Conservation (phyloP, 2,888 invertebrate genomes). For the Phlogophora meticulosa region DNA sequence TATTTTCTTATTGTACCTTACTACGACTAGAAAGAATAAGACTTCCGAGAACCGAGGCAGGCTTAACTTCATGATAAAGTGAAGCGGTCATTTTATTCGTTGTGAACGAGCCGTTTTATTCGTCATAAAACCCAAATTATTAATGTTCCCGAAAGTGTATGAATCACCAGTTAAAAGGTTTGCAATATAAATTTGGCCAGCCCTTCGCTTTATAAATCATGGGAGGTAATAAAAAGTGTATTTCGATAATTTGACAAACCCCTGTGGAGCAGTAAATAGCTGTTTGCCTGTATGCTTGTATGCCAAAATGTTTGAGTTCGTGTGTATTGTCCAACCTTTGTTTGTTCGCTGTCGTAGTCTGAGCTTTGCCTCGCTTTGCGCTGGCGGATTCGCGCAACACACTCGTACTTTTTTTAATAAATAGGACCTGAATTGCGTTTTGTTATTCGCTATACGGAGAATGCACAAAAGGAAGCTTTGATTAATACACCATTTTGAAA, state of each 20-base stretch:
- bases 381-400: slow-evolving; percentile 9
- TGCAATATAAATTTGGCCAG: slow-evolving; percentile 55
- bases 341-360: slow-evolving; percentile 33
- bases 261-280: slow-evolving; percentile 56
- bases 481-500: slow-evolving; percentile 23
- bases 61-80: slow-evolving; percentile 45
- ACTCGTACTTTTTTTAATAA: slow-evolving; percentile 21
- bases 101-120: slow-evolving; percentile 53
- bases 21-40: slow-evolving; percentile 49
- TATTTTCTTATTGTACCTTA: slow-evolving; percentile 58
- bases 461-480: slow-evolving; percentile 12
- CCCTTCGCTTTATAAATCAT: slow-evolving; percentile 57
- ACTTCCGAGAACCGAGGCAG: slow-evolving; percentile 37
- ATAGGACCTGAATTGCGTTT: slow-evolving; percentile 23
- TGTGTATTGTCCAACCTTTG: slow-evolving; percentile 37
- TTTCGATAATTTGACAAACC: slow-evolving; percentile 63
- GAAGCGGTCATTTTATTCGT: slow-evolving; percentile 50
- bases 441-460: slow-evolving; percentile 12
- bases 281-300: slow-evolving; percentile 21
- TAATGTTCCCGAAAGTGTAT: slow-evolving; percentile 58
- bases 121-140: slow-evolving; percentile 60
- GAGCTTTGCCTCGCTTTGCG: slow-evolving; percentile 27
- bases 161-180: slow-evolving; percentile 64
- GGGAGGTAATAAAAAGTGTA: slow-evolving; percentile 56
- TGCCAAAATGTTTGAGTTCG: slow-evolving; percentile 40